Conservation (phyloP, 2,113 vertebrate species). For the Excalfactoria chinensis region DNA sequence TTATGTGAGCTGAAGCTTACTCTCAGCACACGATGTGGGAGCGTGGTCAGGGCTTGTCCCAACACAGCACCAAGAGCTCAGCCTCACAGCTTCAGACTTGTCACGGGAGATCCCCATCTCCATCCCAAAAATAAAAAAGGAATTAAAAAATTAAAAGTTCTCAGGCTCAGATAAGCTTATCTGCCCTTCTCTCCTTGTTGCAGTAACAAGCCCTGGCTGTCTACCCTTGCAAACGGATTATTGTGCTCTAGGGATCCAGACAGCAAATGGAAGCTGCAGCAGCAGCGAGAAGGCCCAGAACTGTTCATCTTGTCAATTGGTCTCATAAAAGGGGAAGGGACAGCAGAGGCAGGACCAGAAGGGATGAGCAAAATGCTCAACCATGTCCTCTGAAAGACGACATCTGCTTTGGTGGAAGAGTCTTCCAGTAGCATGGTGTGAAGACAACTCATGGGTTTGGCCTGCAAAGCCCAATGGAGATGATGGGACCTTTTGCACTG, state of each 20-base stretch:
- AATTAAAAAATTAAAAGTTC: background rate
- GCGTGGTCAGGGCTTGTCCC: background rate
- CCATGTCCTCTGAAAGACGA: background rate
- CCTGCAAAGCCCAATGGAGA: background rate
- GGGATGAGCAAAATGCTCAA: background rate
- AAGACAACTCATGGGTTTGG: background rate
- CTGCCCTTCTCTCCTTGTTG: background rate
- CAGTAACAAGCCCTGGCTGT: background rate
- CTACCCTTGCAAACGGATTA: background rate
- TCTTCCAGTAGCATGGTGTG: fast-evolving
- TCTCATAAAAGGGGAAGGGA: background rate
- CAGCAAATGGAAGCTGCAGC: background rate
- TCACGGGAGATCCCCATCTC: slow-evolving; percentile 22
- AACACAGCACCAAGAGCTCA: background rate
- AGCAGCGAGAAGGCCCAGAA: background rate
- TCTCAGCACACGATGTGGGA: background rate
- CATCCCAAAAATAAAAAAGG: background rate
- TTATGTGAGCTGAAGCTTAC: background rate
- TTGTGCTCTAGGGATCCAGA: background rate
- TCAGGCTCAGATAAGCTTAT: background rate
- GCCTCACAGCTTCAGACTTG: background rate
- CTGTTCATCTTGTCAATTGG: background rate
- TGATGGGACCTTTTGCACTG: background rate
- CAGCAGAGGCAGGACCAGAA: background rate
- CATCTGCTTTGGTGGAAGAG: background rate